phyloP scores from a whole-genome alignment of 2,888 invertebrate genomes.

The Stenoptilia bipunctidactyla region DNA sequence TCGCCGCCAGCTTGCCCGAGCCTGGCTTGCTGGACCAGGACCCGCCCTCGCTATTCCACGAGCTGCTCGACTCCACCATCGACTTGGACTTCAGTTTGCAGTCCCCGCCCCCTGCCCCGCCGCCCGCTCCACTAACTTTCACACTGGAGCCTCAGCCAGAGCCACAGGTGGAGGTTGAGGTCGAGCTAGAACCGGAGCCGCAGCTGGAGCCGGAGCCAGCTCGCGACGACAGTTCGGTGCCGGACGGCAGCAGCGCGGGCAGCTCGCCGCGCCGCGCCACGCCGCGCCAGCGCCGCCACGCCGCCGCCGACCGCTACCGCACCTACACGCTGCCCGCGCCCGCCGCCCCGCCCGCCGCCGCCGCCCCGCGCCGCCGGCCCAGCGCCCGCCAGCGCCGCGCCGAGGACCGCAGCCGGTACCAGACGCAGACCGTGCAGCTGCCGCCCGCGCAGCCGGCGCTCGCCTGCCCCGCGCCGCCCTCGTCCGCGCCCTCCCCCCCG shows the following conservation, averaged over 20 bases:
- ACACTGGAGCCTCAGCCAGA: no score
- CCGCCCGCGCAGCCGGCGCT: slow-evolving; percentile 26
- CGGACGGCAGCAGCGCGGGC: slow-evolving; percentile 81
- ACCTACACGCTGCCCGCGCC: slow-evolving; percentile 80
- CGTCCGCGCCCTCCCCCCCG: slow-evolving; percentile 78
- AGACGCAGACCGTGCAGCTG: slow-evolving; percentile 73
- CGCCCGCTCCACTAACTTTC: no score
- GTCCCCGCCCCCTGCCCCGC: no score
- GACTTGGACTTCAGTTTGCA: slow-evolving; percentile 57
- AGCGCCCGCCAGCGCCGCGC: slow-evolving; percentile 77
- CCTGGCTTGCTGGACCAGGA: slow-evolving; percentile 68
- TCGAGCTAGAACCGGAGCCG: background rate
- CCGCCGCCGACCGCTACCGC: slow-evolving; percentile 83
- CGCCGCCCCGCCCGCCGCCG: slow-evolving; percentile 46
- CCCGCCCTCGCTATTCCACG: slow-evolving; percentile 80
- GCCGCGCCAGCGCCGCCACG: slow-evolving; percentile 81
- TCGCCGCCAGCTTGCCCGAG: background rate
- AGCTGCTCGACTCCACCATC: slow-evolving; percentile 74
- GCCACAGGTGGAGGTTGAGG: no score
- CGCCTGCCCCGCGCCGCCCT: slow-evolving; percentile 69
- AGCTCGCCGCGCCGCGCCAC: slow-evolving; percentile 75
- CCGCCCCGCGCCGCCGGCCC: slow-evolving; percentile 42
- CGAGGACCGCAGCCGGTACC: slow-evolving; percentile 77
- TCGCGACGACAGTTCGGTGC: slow-evolving; percentile 73
- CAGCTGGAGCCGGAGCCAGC: background rate